A percentile compares a stretch with the other conserved stretches of the same genome.
Evolutionary conservation across 2,113 vertebrate species (phyloP).

Genomic region (Silurus asotus): DNA sequence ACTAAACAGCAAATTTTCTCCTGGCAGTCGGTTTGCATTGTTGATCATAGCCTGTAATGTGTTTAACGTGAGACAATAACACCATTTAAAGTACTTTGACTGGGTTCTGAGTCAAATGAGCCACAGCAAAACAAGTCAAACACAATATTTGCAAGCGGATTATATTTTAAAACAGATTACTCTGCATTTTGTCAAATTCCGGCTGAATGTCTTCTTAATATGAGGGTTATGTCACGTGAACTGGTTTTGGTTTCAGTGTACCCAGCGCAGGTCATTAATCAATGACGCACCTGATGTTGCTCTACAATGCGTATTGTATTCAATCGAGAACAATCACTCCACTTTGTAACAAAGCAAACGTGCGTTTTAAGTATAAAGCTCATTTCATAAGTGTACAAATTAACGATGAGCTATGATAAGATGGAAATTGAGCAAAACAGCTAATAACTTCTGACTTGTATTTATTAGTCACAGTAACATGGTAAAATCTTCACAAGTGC

Average conservation of each 20-base stretch:
- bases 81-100: neutral
- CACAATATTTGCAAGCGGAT: neutral
- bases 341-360: neutral
- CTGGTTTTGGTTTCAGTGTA: neutral
- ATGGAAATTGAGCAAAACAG: neutral
- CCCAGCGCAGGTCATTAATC: neutral
- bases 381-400: neutral
- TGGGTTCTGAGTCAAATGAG: neutral
- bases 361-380: neutral
- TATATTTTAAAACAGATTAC: neutral
- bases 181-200: neutral
- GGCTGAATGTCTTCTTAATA: neutral
- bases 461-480: neutral
- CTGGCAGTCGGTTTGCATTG: neutral
- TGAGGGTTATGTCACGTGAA: neutral
- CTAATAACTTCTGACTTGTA: neutral
- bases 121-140: neutral
- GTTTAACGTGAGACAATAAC: neutral
- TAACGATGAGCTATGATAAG: neutral
- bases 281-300: neutral
- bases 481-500: neutral
- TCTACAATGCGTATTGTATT: neutral
- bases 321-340: neutral
- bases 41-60: neutral
- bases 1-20: neutral